Evolutionary conservation across 2,888 invertebrate genomes (phyloP).

Genomic region (Oxycera nigricornis): DNA sequence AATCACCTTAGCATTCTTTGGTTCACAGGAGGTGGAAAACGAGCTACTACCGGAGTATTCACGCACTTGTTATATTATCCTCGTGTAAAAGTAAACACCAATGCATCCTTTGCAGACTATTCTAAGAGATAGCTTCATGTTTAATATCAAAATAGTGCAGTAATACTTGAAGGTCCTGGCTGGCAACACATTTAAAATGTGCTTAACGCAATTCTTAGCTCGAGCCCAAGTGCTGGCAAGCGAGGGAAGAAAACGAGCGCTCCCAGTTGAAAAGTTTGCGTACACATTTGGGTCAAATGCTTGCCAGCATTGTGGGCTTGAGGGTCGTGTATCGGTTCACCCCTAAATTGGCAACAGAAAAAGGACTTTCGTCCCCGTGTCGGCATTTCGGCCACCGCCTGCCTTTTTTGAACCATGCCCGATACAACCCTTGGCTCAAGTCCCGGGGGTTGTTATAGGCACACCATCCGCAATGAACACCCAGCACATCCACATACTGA

Average conservation of each 20-base stretch:
- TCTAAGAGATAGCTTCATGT: too few species aligned
- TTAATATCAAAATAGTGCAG: too few species aligned
- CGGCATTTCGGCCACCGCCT: not conserved
- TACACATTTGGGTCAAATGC: constrained; percentile 48
- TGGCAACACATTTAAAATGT: not conserved
- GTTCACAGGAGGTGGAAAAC: not conserved
- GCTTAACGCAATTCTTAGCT: not conserved
- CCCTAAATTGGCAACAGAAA: constrained; percentile 47
- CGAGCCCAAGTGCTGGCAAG: constrained; percentile 8
- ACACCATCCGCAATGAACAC: constrained; percentile 44
- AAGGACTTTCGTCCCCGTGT: constrained; percentile 17
- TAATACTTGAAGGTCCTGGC: too few species aligned
- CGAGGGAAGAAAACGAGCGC: constrained; percentile 33
- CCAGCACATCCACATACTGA: constrained; percentile 42
- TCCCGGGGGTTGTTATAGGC: constrained; percentile 28
- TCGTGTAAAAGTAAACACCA: too few species aligned
- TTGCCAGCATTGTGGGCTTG: constrained; percentile 48
- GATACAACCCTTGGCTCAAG: constrained; percentile 26
- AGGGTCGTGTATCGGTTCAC: constrained; percentile 49
- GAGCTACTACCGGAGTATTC: not conserved
- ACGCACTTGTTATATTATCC: not conserved
- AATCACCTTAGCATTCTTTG: too few species aligned
- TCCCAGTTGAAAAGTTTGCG: constrained; percentile 47
- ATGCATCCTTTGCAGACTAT: too few species aligned
- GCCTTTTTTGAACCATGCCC: constrained; percentile 16